Conservation (phyloP, 2,888 invertebrate species). For the Xestia sexstrigata region DNA sequence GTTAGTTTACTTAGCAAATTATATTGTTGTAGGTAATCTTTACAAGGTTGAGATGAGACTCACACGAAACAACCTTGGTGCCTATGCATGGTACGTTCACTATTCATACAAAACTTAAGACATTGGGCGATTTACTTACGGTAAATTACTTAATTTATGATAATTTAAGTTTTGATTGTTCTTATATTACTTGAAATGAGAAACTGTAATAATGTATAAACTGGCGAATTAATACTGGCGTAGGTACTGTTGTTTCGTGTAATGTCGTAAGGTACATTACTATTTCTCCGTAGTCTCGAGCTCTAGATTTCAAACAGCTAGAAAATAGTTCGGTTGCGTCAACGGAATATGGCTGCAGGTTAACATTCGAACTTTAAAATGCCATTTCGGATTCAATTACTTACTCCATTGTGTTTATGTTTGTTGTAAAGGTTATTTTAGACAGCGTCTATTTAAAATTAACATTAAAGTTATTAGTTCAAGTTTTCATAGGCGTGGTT, state of each 20-base stretch:
- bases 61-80: slow-evolving; percentile 45
- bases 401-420: slow-evolving; percentile 57
- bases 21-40: slow-evolving; percentile 2
- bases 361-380: slow-evolving; percentile 64
- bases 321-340: slow-evolving; percentile 69
- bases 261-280: slow-evolving; percentile 63
- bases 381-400: slow-evolving; percentile 62
- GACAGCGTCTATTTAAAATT: slow-evolving; percentile 48
- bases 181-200: slow-evolving; percentile 9
- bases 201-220: slow-evolving; percentile 57
- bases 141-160: slow-evolving; percentile 22
- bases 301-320: slow-evolving; percentile 67
- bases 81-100: slow-evolving; percentile 37
- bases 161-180: slow-evolving; percentile 14
- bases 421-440: slow-evolving; percentile 64
- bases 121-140: slow-evolving; percentile 1
- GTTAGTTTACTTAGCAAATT: background rate
- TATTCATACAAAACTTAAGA: slow-evolving; percentile 21
- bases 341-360: slow-evolving; percentile 59
- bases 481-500: slow-evolving; percentile 34
- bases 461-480: slow-evolving; percentile 34
- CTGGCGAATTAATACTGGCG: too few species aligned
- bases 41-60: slow-evolving; percentile 28
- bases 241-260: slow-evolving; percentile 58
- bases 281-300: slow-evolving; percentile 64